phyloP scores from a whole-genome alignment of 2,888 invertebrate species.

The Lysandra coridon region DNA sequence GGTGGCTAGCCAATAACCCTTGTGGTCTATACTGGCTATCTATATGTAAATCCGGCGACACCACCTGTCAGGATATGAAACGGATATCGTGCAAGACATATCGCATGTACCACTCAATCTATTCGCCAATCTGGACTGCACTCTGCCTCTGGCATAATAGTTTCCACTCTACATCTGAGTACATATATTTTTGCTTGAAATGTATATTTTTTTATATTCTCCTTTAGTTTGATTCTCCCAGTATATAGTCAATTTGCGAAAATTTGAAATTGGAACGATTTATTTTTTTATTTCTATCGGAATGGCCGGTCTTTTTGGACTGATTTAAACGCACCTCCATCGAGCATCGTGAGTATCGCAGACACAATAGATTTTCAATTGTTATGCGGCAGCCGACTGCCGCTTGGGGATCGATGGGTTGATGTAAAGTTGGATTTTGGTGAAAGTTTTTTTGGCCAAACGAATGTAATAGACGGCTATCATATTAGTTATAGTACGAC shows the following conservation, averaged over 20 bases:
- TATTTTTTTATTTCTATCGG: neutral
- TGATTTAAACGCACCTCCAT: neutral
- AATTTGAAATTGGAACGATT: neutral
- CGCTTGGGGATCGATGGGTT: no score
- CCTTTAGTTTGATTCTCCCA: neutral
- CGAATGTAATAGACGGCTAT: no score
- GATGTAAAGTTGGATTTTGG: no score
- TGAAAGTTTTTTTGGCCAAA: no score
- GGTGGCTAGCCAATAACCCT: neutral
- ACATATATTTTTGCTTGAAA: no score
- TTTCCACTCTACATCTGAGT: no score
- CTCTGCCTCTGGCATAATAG: neutral
- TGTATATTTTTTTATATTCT: no score
- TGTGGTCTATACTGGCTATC: neutral
- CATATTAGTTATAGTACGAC: no score
- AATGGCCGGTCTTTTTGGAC: neutral
- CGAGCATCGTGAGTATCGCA: no score
- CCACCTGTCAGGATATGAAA: neutral
- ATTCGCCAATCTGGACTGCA: neutral
- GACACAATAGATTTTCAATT: no score
- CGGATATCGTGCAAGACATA: neutral
- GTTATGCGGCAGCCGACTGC: no score
- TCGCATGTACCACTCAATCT: neutral
- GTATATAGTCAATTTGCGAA: neutral
- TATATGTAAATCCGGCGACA: neutral